Percentiles rank a stretch among this genome's conserved stretches.
phyloP scores from a whole-genome alignment of 2,113 vertebrate species.

The Cnemophilus loriae region DNA sequence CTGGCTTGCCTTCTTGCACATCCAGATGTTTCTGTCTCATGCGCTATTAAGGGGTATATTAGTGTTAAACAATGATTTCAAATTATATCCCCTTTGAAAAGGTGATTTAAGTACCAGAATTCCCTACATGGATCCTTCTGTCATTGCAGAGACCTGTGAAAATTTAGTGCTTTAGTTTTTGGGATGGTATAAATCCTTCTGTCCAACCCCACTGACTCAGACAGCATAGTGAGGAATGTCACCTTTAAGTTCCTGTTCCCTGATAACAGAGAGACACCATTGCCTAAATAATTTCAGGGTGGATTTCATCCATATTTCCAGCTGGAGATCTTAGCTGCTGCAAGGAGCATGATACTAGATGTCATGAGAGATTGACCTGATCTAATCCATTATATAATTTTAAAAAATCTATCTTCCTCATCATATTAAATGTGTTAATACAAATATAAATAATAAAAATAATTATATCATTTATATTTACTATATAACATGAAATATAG shows the following conservation, averaged over 20 bases:
- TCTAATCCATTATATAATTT: background rate
- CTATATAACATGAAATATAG: background rate
- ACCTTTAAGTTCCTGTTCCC: background rate
- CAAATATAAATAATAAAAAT: background rate
- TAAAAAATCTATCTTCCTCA: background rate
- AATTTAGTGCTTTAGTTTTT: background rate
- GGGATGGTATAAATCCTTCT: background rate
- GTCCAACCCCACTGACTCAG: background rate
- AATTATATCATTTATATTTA: background rate
- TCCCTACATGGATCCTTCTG: background rate
- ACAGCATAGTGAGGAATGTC: background rate
- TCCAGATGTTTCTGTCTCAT: background rate
- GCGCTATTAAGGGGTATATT: background rate
- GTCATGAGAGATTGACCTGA: background rate
- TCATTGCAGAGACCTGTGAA: background rate
- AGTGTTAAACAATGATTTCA: background rate
- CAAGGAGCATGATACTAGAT: background rate
- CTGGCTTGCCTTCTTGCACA: background rate
- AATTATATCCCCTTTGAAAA: background rate
- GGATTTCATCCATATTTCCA: background rate
- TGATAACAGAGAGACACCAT: background rate
- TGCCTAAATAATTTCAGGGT: background rate
- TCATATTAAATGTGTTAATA: background rate
- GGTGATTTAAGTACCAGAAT: background rate
- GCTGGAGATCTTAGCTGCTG: background rate